phyloP scores from a whole-genome alignment of 2,113 vertebrate genomes.

The Xenus cinereus region DNA sequence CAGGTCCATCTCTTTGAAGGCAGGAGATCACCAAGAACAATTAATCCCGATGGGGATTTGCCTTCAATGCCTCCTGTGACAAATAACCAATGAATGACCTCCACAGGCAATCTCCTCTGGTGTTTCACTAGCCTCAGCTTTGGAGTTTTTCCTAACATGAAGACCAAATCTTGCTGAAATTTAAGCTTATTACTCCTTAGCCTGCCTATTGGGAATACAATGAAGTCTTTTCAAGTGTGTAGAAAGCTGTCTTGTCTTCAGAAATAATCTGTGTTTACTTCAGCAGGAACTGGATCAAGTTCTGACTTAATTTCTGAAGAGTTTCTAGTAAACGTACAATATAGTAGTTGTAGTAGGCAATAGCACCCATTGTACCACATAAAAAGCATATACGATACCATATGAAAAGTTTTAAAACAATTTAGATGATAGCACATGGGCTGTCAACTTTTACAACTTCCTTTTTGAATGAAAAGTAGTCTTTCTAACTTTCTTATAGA shows the following conservation, averaged over 20 bases:
- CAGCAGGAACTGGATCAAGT: neutral
- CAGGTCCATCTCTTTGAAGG: neutral
- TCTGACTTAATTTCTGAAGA: neutral
- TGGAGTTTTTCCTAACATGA: neutral
- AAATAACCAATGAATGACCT: neutral
- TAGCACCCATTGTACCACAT: neutral
- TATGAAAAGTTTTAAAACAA: neutral
- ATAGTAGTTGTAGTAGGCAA: neutral
- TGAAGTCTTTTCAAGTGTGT: neutral
- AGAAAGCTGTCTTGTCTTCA: neutral
- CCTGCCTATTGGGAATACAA: neutral
- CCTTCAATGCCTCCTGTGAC: neutral
- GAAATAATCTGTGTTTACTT: neutral
- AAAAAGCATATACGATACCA: neutral
- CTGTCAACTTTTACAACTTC: neutral
- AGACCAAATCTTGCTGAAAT: neutral
- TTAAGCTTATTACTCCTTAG: neutral
- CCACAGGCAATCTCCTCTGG: neutral
- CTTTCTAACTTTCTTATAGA: neutral
- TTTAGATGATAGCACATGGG: neutral
- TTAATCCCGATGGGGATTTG: neutral
- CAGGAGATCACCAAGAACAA: neutral
- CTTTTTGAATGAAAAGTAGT: neutral
- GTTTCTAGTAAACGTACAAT: neutral
- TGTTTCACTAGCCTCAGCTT: neutral